A percentile compares a stretch with the other conserved stretches of the same genome.
phyloP scores from a whole-genome alignment of 2,113 vertebrate species.

The Lota lota region DNA sequence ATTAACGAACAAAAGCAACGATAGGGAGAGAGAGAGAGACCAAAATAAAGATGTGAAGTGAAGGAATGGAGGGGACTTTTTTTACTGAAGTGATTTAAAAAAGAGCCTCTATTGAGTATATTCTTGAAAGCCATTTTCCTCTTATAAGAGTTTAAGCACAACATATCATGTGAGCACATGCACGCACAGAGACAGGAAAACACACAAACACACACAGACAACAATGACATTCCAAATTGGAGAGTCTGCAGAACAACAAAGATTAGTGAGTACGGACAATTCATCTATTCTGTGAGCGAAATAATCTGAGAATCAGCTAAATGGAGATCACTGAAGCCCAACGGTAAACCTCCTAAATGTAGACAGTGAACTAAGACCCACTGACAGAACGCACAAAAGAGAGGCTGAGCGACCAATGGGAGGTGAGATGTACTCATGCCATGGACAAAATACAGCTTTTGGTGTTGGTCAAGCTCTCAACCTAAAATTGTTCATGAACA shows the following conservation, averaged over 20 bases:
- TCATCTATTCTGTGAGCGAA: constrained; percentile 11
- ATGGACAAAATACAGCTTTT: not conserved
- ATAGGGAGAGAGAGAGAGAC: not conserved
- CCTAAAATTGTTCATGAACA: constrained; percentile 10
- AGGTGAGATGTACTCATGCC: not conserved
- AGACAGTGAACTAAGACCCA: not conserved
- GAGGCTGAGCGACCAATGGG: not conserved
- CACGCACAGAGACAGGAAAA: constrained; percentile 2
- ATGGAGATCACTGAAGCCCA: constrained; percentile 13
- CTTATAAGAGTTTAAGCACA: not conserved
- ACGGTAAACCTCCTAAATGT: constrained; percentile 19
- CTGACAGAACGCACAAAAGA: not conserved
- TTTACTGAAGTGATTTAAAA: not conserved
- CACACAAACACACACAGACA: constrained; percentile 1
- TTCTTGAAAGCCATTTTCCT: not conserved
- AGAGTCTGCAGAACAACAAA: not conserved
- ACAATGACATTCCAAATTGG: not conserved
- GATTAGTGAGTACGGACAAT: constrained; percentile 15
- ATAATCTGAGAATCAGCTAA: constrained; percentile 20
- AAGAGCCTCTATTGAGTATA: not conserved
- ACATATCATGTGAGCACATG: not conserved
- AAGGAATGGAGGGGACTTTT: not conserved
- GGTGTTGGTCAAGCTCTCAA: constrained; percentile 2
- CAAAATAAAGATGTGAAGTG: not conserved
- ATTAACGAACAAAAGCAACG: constrained; percentile 15